A percentile compares a stretch with the other conserved stretches of the same genome.
These are phyloP conservation scores for Lutraria rhynchaena DNA, from an alignment of 1,140 invertebrate genomes.

Conservation along the genomic window DNA sequence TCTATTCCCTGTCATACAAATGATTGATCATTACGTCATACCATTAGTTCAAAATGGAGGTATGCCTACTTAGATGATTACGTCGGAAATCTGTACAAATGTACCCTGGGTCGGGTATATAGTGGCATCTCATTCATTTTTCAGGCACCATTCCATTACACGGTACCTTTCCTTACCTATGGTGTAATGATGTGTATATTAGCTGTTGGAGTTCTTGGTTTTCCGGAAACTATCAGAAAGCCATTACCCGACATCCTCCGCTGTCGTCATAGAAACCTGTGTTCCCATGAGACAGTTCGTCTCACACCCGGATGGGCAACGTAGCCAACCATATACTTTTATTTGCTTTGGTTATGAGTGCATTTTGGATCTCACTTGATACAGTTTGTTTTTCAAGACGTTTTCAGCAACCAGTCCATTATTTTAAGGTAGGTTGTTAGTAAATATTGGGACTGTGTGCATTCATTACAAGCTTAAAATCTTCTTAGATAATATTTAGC, in stretches of 20 bases:
- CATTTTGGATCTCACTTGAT: neutral
- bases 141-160: slow-evolving; percentile 69
- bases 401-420: neutral
- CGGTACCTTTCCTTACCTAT: slow-evolving; percentile 63
- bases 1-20: too few species aligned
- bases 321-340: neutral
- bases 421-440: neutral
- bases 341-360: neutral
- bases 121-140: too few species aligned
- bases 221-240: slow-evolving; percentile 64
- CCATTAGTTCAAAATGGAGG: too few species aligned
- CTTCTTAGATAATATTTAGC: too few species aligned
- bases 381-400: neutral
- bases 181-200: slow-evolving; percentile 68
- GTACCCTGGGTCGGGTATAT: too few species aligned
- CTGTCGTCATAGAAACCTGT: slow-evolving; percentile 71
- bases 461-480: too few species aligned
- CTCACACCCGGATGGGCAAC: slow-evolving; percentile 37
- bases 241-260: slow-evolving; percentile 71
- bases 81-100: too few species aligned
- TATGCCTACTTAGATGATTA: too few species aligned
- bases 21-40: too few species aligned
- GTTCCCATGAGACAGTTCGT: slow-evolving; percentile 58
- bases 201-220: slow-evolving; percentile 63
- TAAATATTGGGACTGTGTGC: neutral